A percentile compares a stretch with the other conserved stretches of the same genome.
Conservation (phyloP, 1,140 invertebrate species). For the Drosophila insularis region DNA sequence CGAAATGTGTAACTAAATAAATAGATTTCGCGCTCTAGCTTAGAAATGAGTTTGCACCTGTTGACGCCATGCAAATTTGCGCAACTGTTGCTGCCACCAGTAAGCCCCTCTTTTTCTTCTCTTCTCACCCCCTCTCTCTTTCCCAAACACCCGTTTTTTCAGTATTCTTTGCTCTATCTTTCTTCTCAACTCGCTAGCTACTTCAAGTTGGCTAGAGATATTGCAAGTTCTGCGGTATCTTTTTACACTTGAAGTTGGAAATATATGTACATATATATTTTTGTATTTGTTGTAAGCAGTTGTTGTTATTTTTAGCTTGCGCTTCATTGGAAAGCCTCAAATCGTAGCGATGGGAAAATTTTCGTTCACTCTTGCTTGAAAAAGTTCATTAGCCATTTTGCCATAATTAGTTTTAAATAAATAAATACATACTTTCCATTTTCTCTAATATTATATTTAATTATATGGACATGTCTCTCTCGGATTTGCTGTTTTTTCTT, state of each 20-base stretch:
- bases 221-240: conserved; percentile 39
- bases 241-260: conserved; percentile 41
- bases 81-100: conserved; percentile 53
- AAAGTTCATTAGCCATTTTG: conserved; percentile 43
- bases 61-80: conserved; percentile 73
- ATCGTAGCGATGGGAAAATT: conserved; percentile 40
- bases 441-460: conserved; percentile 23
- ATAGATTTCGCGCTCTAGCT: conserved; percentile 62
- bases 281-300: neutral
- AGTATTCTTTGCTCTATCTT: neutral
- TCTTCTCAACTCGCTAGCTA: neutral
- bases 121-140: neutral
- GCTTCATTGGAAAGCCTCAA: conserved; percentile 32
- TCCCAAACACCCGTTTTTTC: neutral
- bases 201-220: neutral
- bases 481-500: neutral
- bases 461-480: conserved; percentile 22
- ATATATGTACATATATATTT: conserved; percentile 5
- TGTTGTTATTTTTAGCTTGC: neutral
- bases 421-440: conserved; percentile 21
- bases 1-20: conserved; percentile 69
- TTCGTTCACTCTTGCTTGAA: conserved; percentile 25
- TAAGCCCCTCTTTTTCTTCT: neutral
- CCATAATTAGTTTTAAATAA: conserved; percentile 4
- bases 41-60: conserved; percentile 63